These are phyloP conservation scores for Branchinecta sandiegonensis DNA, from an alignment of 2,888 invertebrate species.

Conservation along the genomic window DNA sequence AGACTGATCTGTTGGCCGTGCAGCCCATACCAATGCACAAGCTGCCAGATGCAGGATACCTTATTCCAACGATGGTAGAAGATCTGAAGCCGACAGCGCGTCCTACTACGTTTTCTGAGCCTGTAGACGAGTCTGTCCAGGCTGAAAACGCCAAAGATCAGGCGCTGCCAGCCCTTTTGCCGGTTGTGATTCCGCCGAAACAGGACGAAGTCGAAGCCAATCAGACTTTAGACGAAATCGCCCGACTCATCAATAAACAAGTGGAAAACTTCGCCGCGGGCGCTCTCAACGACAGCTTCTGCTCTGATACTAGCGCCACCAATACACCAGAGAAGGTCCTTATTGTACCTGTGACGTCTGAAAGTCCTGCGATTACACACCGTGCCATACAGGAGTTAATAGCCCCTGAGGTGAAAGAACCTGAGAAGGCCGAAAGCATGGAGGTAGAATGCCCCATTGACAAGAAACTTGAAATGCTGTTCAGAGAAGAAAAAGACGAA, in stretches of 20 bases:
- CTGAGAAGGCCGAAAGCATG: neutral
- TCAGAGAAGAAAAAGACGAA: neutral
- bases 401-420: constrained; percentile 6
- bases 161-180: neutral
- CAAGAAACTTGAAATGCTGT: neutral
- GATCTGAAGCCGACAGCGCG: neutral
- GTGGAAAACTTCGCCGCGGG: neutral
- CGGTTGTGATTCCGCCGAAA: no score
- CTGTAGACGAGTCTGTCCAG: no score
- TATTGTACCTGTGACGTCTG: neutral
- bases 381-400: neutral
- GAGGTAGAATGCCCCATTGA: neutral
- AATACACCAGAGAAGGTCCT: neutral
- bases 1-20: no score
- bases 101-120: no score
- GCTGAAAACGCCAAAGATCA: neutral
- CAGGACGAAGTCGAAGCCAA: neutral
- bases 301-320: neutral
- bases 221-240: neutral
- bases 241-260: constrained; percentile 7
- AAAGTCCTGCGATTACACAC: neutral
- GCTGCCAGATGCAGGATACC: no score
- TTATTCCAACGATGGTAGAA: neutral
- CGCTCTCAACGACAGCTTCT: constrained; percentile 3
- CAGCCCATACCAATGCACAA: no score